Evolutionary conservation across 2,797 vertebrate genomes (phyloP).

Genomic region (Cryptoprocta ferox): DNA sequence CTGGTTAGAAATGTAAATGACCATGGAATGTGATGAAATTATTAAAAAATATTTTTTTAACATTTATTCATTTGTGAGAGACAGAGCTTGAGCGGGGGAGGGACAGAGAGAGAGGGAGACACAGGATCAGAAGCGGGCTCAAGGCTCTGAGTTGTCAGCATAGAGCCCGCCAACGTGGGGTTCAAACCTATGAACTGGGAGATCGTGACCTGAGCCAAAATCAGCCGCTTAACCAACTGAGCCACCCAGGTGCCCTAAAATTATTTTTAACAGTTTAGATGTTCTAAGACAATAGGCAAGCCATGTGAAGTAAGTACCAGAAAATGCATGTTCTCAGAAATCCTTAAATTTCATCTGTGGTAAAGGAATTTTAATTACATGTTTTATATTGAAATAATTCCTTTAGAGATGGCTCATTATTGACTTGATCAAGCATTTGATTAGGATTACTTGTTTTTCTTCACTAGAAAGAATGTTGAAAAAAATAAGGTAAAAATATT

Average conservation of each 20-base stretch:
- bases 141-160: no score
- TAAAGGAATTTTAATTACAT: background rate
- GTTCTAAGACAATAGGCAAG: background rate
- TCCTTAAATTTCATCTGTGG: background rate
- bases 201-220: no score
- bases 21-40: no score
- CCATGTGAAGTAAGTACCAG: background rate
- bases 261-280: conserved; percentile 58
- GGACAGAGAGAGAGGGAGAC: no score
- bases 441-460: conserved; percentile 11
- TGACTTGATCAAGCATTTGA: background rate
- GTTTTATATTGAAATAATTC: conserved; percentile 43
- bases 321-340: conserved; percentile 32
- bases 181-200: no score
- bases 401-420: conserved; percentile 20
- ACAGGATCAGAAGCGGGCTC: no score
- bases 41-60: no score
- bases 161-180: no score
- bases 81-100: no score
- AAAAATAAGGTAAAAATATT: conserved; percentile 49
- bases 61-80: no score
- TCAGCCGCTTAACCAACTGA: no score
- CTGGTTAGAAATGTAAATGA: background rate
- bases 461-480: background rate
- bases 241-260: background rate